These are phyloP conservation scores for Aphis gossypii DNA, from an alignment of 1,140 invertebrate genomes.

Conservation along the genomic window DNA sequence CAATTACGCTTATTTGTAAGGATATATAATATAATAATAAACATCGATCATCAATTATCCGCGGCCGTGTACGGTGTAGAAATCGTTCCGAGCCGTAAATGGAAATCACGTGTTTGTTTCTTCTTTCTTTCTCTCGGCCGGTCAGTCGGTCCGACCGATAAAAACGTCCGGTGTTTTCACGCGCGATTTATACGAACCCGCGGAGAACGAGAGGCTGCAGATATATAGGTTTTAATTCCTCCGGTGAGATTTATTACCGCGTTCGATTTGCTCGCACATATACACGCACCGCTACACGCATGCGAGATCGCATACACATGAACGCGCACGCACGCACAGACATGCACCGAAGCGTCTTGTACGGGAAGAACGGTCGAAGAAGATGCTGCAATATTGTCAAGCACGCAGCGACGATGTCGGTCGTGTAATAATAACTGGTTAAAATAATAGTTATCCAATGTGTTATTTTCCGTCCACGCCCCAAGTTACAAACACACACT, in stretches of 20 bases:
- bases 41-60: slow-evolving; percentile 10
- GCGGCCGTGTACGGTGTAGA: slow-evolving; percentile 8
- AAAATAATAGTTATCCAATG: background rate
- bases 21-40: background rate
- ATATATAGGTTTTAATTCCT: background rate
- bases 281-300: background rate
- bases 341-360: background rate
- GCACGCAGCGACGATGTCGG: background rate
- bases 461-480: background rate
- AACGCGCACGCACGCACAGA: background rate
- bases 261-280: background rate
- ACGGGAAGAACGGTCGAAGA: background rate
- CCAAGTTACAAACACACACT: background rate
- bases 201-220: background rate
- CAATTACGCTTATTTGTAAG: slow-evolving; percentile 27
- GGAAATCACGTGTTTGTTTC: background rate
- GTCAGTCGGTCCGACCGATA: background rate
- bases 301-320: too few species aligned
- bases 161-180: background rate
- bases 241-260: background rate
- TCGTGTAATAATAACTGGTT: background rate
- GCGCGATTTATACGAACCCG: slow-evolving; percentile 7
- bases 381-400: background rate
- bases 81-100: background rate
- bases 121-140: background rate